Evolutionary conservation across 2,113 vertebrate species (phyloP).

Genomic region (Benthochromis sp.): DNA sequence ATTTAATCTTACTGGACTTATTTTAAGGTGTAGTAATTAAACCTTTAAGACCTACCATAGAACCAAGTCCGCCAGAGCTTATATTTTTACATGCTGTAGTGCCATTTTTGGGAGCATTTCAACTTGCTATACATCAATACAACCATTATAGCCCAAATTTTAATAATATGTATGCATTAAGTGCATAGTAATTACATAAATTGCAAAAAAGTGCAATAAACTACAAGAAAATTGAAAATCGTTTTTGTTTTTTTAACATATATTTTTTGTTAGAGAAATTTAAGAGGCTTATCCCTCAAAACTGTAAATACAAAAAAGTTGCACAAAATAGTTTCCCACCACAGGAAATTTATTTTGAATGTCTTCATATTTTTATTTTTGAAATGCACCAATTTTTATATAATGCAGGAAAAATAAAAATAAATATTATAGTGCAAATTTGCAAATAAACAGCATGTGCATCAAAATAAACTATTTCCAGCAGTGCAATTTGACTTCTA

Average conservation of each 20-base stretch:
- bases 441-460: no score
- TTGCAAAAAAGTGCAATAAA: not conserved
- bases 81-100: not conserved
- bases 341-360: not conserved
- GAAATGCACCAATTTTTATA: not conserved
- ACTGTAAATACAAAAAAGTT: not conserved
- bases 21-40: not conserved
- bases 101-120: not conserved
- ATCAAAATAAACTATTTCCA: no score
- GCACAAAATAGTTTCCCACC: not conserved
- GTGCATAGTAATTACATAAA: not conserved
- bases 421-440: not conserved
- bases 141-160: not conserved
- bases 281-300: not conserved
- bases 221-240: not conserved
- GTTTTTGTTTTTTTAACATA: not conserved
- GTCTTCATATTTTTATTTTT: not conserved
- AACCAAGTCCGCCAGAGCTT: not conserved
- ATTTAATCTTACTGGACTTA: not conserved
- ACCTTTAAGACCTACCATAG: not conserved
- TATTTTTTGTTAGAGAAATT: not conserved
- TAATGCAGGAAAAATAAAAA: rapidly evolving
- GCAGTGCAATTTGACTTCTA: not conserved
- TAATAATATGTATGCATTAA: not conserved
- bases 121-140: not conserved